phyloP scores from a whole-genome alignment of 2,888 invertebrate species.

The Mylabris sibirica region DNA sequence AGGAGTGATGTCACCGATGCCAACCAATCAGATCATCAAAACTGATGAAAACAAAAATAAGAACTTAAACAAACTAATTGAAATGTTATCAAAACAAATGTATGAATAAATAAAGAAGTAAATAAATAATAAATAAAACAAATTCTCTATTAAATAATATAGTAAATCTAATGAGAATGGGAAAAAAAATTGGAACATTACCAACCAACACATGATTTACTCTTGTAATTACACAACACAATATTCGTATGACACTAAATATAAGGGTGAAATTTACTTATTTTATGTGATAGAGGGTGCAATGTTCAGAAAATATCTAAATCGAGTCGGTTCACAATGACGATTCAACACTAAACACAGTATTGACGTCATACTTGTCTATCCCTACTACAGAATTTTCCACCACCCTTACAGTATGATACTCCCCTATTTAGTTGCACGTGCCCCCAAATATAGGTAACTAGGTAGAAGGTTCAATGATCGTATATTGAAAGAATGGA shows the following conservation, averaged over 20 bases:
- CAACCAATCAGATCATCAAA: neutral
- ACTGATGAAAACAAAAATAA: neutral
- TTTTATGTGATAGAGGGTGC: neutral
- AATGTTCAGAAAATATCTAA: slow-evolving; percentile 27
- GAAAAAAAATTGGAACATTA: neutral
- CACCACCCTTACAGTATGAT: slow-evolving; percentile 28
- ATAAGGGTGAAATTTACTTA: neutral
- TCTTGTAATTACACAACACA: neutral
- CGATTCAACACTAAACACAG: slow-evolving; percentile 34
- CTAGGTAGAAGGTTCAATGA: slow-evolving; percentile 52
- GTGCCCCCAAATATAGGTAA: slow-evolving; percentile 52
- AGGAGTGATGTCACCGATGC: neutral
- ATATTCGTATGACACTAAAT: neutral
- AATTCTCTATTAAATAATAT: neutral
- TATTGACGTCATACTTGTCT: slow-evolving; percentile 50
- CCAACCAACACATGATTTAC: neutral
- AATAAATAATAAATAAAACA: neutral
- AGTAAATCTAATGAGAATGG: neutral
- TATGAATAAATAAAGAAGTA: neutral
- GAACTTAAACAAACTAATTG: neutral
- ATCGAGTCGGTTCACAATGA: slow-evolving; percentile 24
- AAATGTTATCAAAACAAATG: neutral
- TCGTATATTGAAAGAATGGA: slow-evolving; percentile 38
- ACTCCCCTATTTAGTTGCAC: slow-evolving; percentile 38
- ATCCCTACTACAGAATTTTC: slow-evolving; percentile 32